Evolutionary conservation across 1,140 invertebrate species (phyloP).

Genomic region (Drosophila seguyi): DNA sequence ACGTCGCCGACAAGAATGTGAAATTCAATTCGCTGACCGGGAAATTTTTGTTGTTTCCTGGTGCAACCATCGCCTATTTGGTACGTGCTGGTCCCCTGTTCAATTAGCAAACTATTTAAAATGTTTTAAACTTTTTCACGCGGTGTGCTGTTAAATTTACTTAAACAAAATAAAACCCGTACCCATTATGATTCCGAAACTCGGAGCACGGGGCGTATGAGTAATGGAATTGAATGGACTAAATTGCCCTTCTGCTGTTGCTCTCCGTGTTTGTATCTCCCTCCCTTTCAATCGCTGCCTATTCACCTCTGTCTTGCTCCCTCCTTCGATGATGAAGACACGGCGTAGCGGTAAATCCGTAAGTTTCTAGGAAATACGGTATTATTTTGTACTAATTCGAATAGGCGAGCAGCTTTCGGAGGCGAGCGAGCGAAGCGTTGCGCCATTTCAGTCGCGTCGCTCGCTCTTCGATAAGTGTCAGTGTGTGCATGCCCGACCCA

Average conservation of each 20-base stretch:
- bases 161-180: constrained; percentile 77
- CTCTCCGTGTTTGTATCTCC: not conserved
- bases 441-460: constrained; percentile 2
- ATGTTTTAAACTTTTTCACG: constrained; percentile 82
- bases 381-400: constrained; percentile 84
- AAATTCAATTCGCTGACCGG: constrained; percentile 36
- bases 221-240: constrained; percentile 1
- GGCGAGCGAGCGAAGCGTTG: constrained; percentile 29
- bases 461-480: constrained; percentile 35
- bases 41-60: constrained; percentile 3
- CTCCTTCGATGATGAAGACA: constrained; percentile 12
- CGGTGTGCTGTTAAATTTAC: constrained; percentile 57
- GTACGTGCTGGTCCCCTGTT: constrained; percentile 66
- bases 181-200: constrained; percentile 6
- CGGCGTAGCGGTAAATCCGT: constrained; percentile 78
- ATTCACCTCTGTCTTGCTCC: not conserved
- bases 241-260: constrained; percentile 36
- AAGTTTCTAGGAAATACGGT: constrained; percentile 81
- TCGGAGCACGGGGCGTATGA: constrained; percentile 9
- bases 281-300: not conserved
- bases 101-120: constrained; percentile 84
- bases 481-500: constrained; percentile 11
- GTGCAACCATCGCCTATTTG: constrained; percentile 12
- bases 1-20: not conserved
- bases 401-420: constrained; percentile 69